Base-by-base conservation (phyloP, 2,113 vertebrate species). In the Callipepla californica region DNA sequence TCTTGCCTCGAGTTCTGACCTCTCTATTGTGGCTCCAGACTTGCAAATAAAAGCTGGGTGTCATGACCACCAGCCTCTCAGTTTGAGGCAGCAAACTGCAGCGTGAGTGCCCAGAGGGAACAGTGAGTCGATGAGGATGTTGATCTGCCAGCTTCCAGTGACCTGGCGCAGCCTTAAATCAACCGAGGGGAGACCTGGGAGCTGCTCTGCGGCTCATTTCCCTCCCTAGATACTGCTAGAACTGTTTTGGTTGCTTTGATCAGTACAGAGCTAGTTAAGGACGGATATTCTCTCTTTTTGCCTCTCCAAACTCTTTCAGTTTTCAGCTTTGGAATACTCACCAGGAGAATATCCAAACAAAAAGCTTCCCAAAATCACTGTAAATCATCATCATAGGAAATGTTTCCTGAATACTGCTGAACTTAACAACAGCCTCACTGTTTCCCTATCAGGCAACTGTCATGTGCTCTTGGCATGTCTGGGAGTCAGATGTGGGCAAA, bases 31-130 rank as follows among this genome's bases (percentile, higher is more conserved):
- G 19, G 40, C 69, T 87, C 20, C 70, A 34, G 77, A 28, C 26
- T 67, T 28, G 75, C n/a, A 76, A 47, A 70, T 58, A 32, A 91
- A 69, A 74, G 63, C 91, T 85, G 85, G 84, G 42, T 55, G 91
- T 76, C 72, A 32, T 84, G 77, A 34, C 85, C 84, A 45, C 68
- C 44, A 45, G 68, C 18, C 26, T 45, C 47, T 34, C 15, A 40
- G 51, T 25, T 72, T 20, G n/a, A 58, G 73, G 65, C 75, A 78
- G 84, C 38, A 13, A 36, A 51, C 59, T 77, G 75, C 36, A 38
- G 68, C 8, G 0, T 2, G 59, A 74, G 83, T 44, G 58, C 89
- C 68, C 21, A 9, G 44, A 73, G 85, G 91, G 87, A 65, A 16
- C 13, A 0, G 9, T 38, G 82, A 73, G 50, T 76, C 50, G 48